Conservation (phyloP, 2,113 vertebrate genomes). For the Aspiorhynchus laticeps region DNA sequence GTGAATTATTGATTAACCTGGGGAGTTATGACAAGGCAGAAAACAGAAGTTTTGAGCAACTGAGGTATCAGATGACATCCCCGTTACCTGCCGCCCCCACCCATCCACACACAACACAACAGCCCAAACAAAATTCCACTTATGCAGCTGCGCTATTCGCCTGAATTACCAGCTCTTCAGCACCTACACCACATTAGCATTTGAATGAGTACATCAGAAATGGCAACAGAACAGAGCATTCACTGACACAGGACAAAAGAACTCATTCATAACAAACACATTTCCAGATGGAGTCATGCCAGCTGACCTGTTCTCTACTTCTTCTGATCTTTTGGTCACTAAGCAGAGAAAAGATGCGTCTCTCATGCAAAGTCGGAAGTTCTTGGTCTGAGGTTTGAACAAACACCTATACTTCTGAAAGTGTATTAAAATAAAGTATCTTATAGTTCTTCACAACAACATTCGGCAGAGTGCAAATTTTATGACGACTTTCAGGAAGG, state of each 20-base stretch:
- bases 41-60: conserved; percentile 25
- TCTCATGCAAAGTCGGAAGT: background rate
- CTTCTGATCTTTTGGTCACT: conserved; percentile 31
- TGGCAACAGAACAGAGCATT: conserved; percentile 20
- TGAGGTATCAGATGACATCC: conserved; percentile 1
- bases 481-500: background rate
- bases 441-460: background rate
- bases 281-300: conserved; percentile 2
- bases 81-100: conserved; percentile 9
- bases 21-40: conserved; percentile 29
- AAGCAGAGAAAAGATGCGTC: conserved; percentile 16
- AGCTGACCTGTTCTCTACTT: background rate
- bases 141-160: conserved; percentile 1
- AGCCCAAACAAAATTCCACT: conserved; percentile 1
- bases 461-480: background rate
- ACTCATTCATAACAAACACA: conserved; percentile 34
- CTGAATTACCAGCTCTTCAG: conserved; percentile 27
- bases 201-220: conserved; percentile 28
- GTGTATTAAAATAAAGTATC: background rate
- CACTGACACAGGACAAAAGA: conserved; percentile 22
- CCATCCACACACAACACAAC: background rate
- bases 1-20: conserved; percentile 52
- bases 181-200: conserved; percentile 6
- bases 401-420: background rate
- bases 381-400: background rate